Percentiles rank a stretch among this genome's conserved stretches.
Evolutionary conservation across 2,888 invertebrate species (phyloP).

Genomic region (Dolichopus griseipennis): DNA sequence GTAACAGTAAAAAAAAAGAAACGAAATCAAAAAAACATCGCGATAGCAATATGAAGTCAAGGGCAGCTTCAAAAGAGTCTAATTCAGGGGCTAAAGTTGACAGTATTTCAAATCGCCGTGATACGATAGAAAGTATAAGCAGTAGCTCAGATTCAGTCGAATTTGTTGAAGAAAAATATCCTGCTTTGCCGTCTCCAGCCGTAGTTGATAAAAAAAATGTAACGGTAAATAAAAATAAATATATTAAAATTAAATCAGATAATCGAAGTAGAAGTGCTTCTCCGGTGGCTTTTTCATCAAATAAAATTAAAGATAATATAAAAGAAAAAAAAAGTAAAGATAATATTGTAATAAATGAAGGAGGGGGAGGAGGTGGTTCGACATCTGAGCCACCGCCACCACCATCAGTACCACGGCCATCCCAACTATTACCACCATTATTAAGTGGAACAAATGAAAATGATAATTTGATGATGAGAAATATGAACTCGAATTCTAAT

Average conservation of each 20-base stretch:
- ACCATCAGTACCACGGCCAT: background rate
- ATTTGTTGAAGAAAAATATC: constrained; percentile 31
- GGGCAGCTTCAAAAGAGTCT: constrained; percentile 10
- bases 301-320: too few species aligned
- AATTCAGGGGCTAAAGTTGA: background rate
- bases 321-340: background rate
- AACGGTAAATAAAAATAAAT: constrained; percentile 15
- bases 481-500: background rate
- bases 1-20: constrained; percentile 12
- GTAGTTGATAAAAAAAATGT: background rate
- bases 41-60: constrained; percentile 17
- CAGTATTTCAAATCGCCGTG: background rate
- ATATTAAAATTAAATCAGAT: constrained; percentile 14
- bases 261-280: constrained; percentile 17
- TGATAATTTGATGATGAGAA: constrained; percentile 6
- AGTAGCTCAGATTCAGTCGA: constrained; percentile 42
- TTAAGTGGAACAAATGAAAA: background rate
- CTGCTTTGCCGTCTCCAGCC: background rate
- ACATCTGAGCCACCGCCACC: background rate
- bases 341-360: background rate
- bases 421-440: too few species aligned
- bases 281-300: background rate
- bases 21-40: constrained; percentile 15
- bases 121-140: constrained; percentile 10
- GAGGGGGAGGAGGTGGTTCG: background rate